Conservation (phyloP, 2,888 invertebrate genomes). For the Exocentrus adspersus region DNA sequence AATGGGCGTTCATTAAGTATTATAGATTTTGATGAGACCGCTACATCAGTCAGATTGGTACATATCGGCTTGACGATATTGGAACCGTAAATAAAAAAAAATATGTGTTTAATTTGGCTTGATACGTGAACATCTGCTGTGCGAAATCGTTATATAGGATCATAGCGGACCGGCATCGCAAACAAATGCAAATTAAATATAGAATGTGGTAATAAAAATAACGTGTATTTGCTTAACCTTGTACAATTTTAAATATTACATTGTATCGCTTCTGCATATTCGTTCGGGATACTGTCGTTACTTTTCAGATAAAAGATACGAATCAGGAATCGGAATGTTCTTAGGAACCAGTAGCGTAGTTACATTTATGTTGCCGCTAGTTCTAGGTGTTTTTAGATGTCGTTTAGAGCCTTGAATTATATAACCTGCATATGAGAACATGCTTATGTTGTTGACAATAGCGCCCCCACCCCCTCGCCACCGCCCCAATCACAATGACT, state of each 20-base stretch:
- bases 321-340: no score
- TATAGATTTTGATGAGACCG: slow-evolving; percentile 27
- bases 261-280: neutral
- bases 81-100: slow-evolving; percentile 40
- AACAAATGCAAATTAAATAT: slow-evolving; percentile 32
- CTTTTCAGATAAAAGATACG: neutral
- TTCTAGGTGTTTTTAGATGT: no score
- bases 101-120: slow-evolving; percentile 40
- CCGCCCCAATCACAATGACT: no score
- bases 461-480: no score
- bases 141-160: slow-evolving; percentile 25
- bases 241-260: neutral
- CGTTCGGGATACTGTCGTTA: neutral
- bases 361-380: no score
- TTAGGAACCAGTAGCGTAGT: no score
- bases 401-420: no score
- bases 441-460: no score
- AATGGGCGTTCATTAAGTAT: slow-evolving; percentile 24
- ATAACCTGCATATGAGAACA: no score
- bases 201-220: slow-evolving; percentile 18
- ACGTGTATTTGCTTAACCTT: slow-evolving; percentile 10
- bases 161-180: slow-evolving; percentile 21
- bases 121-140: slow-evolving; percentile 40
- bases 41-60: slow-evolving; percentile 14
- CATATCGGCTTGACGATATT: slow-evolving; percentile 30